These are phyloP conservation scores for Thunnus albacares DNA, from an alignment of 2,797 vertebrate genomes.

Conservation along the genomic window DNA sequence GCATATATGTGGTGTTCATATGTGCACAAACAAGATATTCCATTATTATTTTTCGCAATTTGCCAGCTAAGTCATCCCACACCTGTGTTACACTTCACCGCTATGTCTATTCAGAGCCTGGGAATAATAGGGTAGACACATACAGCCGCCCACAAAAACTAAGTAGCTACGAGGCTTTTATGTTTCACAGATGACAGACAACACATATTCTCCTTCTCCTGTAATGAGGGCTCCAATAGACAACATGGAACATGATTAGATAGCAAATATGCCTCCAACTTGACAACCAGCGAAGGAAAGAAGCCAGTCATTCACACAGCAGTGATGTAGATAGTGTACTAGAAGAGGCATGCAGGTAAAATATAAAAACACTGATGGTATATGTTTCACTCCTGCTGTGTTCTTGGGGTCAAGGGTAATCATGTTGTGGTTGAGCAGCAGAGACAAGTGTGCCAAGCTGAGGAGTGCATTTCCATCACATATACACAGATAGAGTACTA, in stretches of 20 bases:
- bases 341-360: slow-evolving; percentile 1
- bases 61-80: slow-evolving; percentile 27
- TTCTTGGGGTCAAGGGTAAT: slow-evolving; percentile 28
- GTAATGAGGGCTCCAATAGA: slow-evolving; percentile 65
- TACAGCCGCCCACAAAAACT: slow-evolving; percentile 43
- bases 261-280: slow-evolving; percentile 49
- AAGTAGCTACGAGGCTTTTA: slow-evolving; percentile 54
- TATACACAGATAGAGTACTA: background rate
- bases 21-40: slow-evolving; percentile 45
- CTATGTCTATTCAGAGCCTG: slow-evolving; percentile 40
- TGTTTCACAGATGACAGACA: slow-evolving; percentile 63
- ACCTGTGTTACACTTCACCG: slow-evolving; percentile 27
- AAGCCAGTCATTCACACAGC: slow-evolving; percentile 35
- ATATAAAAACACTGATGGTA: background rate
- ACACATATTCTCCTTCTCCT: slow-evolving; percentile 42
- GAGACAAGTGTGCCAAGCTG: background rate
- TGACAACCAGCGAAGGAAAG: slow-evolving; percentile 47
- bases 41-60: slow-evolving; percentile 42
- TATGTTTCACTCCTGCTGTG: background rate
- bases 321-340: background rate
- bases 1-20: background rate
- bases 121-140: slow-evolving; percentile 56
- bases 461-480: background rate
- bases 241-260: slow-evolving; percentile 68
- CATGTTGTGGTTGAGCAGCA: slow-evolving; percentile 9